A percentile compares a stretch with the other conserved stretches of the same genome.
These are phyloP conservation scores for Ranitomeya imitator DNA, from an alignment of 2,113 vertebrate species.

Conservation along the genomic window DNA sequence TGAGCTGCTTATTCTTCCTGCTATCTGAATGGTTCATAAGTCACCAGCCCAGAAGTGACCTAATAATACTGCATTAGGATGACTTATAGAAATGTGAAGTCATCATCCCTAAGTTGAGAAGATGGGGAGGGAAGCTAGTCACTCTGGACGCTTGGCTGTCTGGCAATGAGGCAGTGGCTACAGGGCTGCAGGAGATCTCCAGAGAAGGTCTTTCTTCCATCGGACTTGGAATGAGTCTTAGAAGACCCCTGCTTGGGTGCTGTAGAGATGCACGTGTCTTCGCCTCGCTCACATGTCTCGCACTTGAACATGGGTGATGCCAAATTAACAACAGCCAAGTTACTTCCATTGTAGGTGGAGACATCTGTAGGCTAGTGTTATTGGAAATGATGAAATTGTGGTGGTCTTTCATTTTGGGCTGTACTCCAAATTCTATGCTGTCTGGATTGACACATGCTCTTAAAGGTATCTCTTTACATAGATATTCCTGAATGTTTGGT, in stretches of 20 bases:
- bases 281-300: not conserved
- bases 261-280: not conserved
- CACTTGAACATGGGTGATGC: not conserved
- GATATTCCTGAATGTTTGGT: too few species aligned
- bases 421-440: not conserved
- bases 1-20: not conserved
- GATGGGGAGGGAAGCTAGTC: not conserved
- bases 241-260: not conserved
- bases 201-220: not conserved
- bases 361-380: not conserved
- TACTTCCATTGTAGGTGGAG: conserved; percentile 38
- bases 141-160: not conserved
- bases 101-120: conserved; percentile 22
- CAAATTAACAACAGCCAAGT: not conserved
- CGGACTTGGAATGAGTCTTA: not conserved
- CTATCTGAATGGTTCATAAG: not conserved
- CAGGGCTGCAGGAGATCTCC: not conserved
- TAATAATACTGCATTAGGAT: conserved; percentile 34
- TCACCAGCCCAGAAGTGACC: conserved; percentile 35
- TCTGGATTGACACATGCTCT: not conserved
- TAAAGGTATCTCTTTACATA: not conserved
- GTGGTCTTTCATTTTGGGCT: not conserved
- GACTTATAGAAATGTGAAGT: conserved; percentile 47
- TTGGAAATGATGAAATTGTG: not conserved
- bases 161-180: not conserved